Evolutionary conservation across 2,113 vertebrate genomes (phyloP).

Genomic region (Cololabis saira): DNA sequence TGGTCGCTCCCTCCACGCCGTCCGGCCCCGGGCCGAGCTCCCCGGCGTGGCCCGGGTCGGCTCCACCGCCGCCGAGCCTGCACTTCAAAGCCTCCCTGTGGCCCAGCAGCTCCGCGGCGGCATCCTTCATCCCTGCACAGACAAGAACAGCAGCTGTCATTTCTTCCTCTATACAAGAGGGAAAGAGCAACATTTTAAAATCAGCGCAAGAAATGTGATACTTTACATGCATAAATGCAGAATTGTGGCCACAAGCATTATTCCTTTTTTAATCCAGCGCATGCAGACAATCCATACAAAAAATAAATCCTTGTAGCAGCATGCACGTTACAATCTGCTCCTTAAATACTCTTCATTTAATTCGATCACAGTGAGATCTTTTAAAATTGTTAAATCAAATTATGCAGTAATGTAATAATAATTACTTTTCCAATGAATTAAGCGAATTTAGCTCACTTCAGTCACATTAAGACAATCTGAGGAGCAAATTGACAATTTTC

Average conservation of each 20-base stretch:
- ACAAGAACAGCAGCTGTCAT: conserved; percentile 50
- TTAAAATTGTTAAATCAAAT: conserved; percentile 92
- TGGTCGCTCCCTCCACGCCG: conserved; percentile 90
- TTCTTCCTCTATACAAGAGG: conserved; percentile 14
- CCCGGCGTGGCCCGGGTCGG: conserved; percentile 89
- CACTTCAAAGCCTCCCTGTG: conserved; percentile 96
- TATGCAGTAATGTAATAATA: conserved; percentile 93
- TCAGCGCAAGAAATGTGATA: neutral
- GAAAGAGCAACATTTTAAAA: neutral
- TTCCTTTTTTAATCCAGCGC: conserved; percentile 4
- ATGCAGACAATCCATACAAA: conserved; percentile 31
- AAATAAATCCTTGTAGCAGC: conserved; percentile 29
- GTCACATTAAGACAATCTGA: conserved; percentile 90
- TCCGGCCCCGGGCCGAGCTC: conserved; percentile 89
- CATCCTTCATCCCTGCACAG: conserved; percentile 94
- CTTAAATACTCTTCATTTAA: conserved; percentile 76
- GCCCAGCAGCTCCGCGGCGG: conserved; percentile 91
- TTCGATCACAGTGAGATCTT: conserved; percentile 71
- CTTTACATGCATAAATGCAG: conserved; percentile 7
- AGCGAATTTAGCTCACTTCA: conserved; percentile 92
- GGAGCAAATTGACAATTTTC: conserved; percentile 94
- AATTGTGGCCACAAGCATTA: conserved; percentile 3
- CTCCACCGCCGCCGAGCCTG: conserved; percentile 88
- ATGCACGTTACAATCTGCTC: conserved; percentile 67
- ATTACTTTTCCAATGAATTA: conserved; percentile 97